Percentiles rank a stretch among this genome's conserved stretches.
Evolutionary conservation across 2,113 vertebrate species (phyloP).

Genomic region (Pseudorasbora parva): DNA sequence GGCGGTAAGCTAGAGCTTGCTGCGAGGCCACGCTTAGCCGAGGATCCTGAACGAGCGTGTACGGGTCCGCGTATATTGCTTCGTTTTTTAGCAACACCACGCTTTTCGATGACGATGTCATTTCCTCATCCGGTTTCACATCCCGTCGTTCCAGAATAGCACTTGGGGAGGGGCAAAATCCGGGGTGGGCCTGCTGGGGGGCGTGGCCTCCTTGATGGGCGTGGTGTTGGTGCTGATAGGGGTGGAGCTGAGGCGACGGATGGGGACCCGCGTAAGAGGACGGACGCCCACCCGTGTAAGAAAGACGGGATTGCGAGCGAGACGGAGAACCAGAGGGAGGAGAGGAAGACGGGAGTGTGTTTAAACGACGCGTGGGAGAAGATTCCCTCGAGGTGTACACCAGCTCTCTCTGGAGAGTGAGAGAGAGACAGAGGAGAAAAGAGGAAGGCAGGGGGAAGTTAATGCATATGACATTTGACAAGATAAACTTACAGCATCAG

Average conservation of each 20-base stretch:
- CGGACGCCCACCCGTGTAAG: slow-evolving; percentile 85
- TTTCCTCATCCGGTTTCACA: slow-evolving; percentile 93
- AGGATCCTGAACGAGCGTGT: slow-evolving; percentile 84
- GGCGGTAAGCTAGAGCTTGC: slow-evolving; percentile 82
- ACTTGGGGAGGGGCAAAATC: slow-evolving; percentile 90
- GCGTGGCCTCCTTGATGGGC: slow-evolving; percentile 61
- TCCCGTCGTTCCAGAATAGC: slow-evolving; percentile 96
- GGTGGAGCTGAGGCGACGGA: slow-evolving; percentile 69
- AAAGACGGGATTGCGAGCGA: slow-evolving; percentile 89
- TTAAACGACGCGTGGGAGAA: slow-evolving; percentile 88
- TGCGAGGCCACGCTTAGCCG: slow-evolving; percentile 87
- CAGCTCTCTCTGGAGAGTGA: slow-evolving; percentile 87
- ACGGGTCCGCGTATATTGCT: slow-evolving; percentile 91
- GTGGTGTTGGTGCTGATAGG: slow-evolving; percentile 70
- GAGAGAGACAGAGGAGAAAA: not conserved
- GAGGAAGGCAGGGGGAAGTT: slow-evolving; percentile 42
- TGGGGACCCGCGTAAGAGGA: slow-evolving; percentile 91
- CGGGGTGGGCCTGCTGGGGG: slow-evolving; percentile 66
- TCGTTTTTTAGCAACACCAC: slow-evolving; percentile 93
- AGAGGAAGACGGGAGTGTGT: slow-evolving; percentile 81
- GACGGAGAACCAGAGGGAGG: slow-evolving; percentile 86
- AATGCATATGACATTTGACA: slow-evolving; percentile 46
- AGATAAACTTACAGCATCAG: slow-evolving; percentile 31
- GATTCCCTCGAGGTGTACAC: slow-evolving; percentile 94
- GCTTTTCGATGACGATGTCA: slow-evolving; percentile 81